A percentile compares a stretch with the other conserved stretches of the same genome.
Conservation (phyloP, 2,888 invertebrate genomes). For the Catonia carolina region DNA sequence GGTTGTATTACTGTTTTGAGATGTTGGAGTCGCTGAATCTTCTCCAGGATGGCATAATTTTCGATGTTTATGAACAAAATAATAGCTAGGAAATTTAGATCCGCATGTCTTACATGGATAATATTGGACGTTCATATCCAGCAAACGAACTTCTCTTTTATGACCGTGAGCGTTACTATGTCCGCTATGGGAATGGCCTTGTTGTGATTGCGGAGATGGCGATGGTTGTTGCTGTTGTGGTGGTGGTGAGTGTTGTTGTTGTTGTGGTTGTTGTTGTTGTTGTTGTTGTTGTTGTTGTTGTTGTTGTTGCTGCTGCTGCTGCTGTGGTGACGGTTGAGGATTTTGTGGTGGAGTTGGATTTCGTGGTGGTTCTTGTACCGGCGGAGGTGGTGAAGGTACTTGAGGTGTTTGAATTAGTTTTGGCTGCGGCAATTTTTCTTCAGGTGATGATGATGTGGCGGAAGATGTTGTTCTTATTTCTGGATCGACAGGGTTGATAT, state of each 20-base stretch:
- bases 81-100: constrained; percentile 86
- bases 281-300: too few species aligned
- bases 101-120: constrained; percentile 92
- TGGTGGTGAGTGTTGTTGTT: too few species aligned
- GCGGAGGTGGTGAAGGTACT: neutral
- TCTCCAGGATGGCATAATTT: constrained; percentile 75
- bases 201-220: too few species aligned
- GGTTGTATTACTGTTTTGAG: too few species aligned
- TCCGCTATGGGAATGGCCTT: too few species aligned
- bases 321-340: neutral
- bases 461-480: too few species aligned
- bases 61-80: constrained; percentile 80
- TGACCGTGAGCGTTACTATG: neutral
- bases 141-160: constrained; percentile 53
- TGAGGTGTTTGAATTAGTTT: neutral
- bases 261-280: too few species aligned
- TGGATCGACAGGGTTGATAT: constrained; percentile 52
- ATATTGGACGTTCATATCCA: constrained; percentile 78
- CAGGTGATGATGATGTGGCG: constrained; percentile 28
- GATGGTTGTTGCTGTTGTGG: too few species aligned
- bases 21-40: constrained; percentile 2
- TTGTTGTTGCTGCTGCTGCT: too few species aligned
- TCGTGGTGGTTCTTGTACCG: neutral
- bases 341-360: neutral
- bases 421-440: constrained; percentile 36